Percentiles rank a stretch among this genome's conserved stretches.
Evolutionary conservation across 1,140 invertebrate species (phyloP).

Genomic region (Drosophila orena): DNA sequence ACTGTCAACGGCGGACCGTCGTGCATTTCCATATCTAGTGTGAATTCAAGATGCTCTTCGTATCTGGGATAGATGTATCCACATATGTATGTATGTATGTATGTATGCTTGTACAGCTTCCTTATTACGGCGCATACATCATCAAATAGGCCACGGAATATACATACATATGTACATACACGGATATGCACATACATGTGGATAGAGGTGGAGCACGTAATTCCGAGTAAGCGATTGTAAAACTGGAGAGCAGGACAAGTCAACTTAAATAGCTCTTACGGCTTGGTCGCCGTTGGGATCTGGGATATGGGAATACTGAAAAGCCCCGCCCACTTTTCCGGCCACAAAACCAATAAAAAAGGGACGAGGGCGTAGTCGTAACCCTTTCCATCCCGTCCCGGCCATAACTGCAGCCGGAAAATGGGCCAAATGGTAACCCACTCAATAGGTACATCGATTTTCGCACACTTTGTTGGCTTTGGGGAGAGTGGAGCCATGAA

Average conservation of each 20-base stretch:
- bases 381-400: conserved; percentile 67
- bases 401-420: conserved; percentile 18
- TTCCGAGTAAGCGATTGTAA: conserved; percentile 63
- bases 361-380: conserved; percentile 51
- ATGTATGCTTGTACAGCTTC: conserved; percentile 52
- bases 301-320: conserved; percentile 19
- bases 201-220: conserved; percentile 31
- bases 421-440: conserved; percentile 40
- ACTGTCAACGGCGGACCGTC: conserved; percentile 9
- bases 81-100: conserved; percentile 36
- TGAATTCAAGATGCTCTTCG: conserved; percentile 57
- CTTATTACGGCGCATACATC: conserved; percentile 72
- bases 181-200: not conserved
- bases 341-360: conserved; percentile 66
- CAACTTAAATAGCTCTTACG: conserved; percentile 77
- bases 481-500: conserved; percentile 25
- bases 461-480: conserved; percentile 68
- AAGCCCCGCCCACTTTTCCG: conserved; percentile 20
- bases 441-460: conserved; percentile 74
- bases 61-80: conserved; percentile 1
- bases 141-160: conserved; percentile 60
- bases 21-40: conserved; percentile 49
- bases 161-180: conserved; percentile 3
- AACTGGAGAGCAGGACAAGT: conserved; percentile 51
- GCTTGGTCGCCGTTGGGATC: conserved; percentile 3